Evolutionary conservation across 2,888 invertebrate species (phyloP), one percentile per base, ranked within the genome.

Genomic region (Coelinius sp.): DNA sequence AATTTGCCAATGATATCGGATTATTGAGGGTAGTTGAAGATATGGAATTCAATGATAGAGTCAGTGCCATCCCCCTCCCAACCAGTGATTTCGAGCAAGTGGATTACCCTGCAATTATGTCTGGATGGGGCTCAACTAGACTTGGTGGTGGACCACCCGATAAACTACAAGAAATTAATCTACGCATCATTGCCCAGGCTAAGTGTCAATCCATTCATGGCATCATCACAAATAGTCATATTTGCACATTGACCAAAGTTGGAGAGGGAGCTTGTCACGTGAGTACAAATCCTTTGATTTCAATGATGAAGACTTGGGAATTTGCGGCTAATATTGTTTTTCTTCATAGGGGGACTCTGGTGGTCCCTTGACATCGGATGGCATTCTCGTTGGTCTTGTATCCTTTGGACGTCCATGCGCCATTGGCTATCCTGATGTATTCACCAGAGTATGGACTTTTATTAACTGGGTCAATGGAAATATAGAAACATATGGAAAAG

Each of bases 91-190:
- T 84, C 0, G 82, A 84, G 3, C 75, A 89, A n/a, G 75, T 69
- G 1, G 2, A 73, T 46, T 71, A 74, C 52, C 66, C 77, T 6
- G 78, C 70, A 0, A 53, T 87, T n/a, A 81, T 90, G 0, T 89
- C 87, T 14, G 90, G 90, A 7, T 90, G 90, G 90, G 90, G 90
- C 0, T 84, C 88, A 46, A 81, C 86, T 8, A 35, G 24, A 17
- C 24, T 73, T 0, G 78, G 78, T n/a, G 79, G 82, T 68, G 0
- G 0, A 0, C 0, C 74, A 3, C 80, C 85, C 2, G 78, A 81
- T 64, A 70, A 68, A 3, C 73, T 85, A 8, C 85, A 85, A 74
- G 52, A 71, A 7, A 73, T 80, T n/a, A 27, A 77, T 1, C 72
- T 80, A 2, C 64, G 24, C 12, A 70, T 84, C 7, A 76, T 81